A percentile compares a stretch with the other conserved stretches of the same genome.
phyloP scores from a whole-genome alignment of 2,113 vertebrate species.

The Plotosus lineatus region DNA sequence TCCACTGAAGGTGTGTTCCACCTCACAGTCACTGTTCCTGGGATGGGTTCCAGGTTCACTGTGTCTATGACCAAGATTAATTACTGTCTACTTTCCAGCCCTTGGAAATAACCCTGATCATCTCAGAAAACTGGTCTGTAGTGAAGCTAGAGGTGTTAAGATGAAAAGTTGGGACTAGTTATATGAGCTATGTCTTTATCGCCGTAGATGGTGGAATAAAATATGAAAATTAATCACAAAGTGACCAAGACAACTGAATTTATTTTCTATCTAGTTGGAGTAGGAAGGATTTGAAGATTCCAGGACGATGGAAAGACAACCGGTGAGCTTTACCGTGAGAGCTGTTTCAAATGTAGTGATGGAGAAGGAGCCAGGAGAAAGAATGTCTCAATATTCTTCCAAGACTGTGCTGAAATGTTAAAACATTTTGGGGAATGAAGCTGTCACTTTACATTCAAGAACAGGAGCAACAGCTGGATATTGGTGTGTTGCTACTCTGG shows the following conservation, averaged over 20 bases:
- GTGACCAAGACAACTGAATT: background rate
- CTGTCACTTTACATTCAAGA: background rate
- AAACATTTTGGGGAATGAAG: background rate
- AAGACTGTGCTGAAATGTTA: background rate
- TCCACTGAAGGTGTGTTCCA: background rate
- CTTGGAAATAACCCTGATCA: background rate
- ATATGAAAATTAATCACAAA: background rate
- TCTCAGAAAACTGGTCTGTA: background rate
- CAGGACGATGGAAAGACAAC: background rate
- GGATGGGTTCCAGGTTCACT: background rate
- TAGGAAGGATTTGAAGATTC: background rate
- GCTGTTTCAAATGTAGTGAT: background rate
- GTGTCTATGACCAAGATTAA: background rate
- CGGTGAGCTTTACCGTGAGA: background rate
- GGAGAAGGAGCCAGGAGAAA: background rate
- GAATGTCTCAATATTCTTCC: background rate
- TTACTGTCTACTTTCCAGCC: background rate
- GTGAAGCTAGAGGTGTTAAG: background rate
- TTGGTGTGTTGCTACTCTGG: background rate
- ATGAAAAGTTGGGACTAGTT: background rate
- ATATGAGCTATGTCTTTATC: background rate
- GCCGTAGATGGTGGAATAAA: background rate
- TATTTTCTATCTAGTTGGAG: background rate
- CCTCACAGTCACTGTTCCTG: background rate
- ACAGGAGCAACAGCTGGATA: background rate